A percentile compares a stretch with the other conserved stretches of the same genome.
phyloP scores from a whole-genome alignment of 1,140 invertebrate genomes.

The Xylocopa sonorina region DNA sequence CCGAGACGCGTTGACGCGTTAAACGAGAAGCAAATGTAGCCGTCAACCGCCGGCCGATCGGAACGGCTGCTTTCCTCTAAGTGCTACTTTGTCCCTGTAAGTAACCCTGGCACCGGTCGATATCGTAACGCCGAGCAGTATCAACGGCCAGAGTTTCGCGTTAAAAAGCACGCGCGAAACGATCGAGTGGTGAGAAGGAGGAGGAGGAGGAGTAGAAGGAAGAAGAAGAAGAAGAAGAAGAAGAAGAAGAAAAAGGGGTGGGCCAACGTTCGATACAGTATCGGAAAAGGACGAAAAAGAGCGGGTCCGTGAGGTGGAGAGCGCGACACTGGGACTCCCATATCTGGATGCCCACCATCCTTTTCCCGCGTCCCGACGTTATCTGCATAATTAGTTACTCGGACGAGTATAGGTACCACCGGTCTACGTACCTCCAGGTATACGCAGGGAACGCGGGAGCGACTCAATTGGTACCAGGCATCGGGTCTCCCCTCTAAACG shows the following conservation, averaged over 20 bases:
- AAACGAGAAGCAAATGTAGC: constrained; percentile 1
- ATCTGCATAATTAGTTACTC: constrained; percentile 78
- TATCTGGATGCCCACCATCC: constrained; percentile 67
- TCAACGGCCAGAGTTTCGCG: constrained; percentile 19
- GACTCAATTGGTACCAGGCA: constrained; percentile 71
- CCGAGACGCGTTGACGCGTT: background rate
- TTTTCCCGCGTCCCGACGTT: constrained; percentile 68
- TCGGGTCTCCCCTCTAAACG: background rate
- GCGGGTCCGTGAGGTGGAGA: constrained; percentile 42
- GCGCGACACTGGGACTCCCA: constrained; percentile 63
- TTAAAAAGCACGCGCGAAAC: constrained; percentile 35
- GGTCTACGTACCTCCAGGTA: too few relatives aligned
- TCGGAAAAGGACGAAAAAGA: constrained; percentile 54
- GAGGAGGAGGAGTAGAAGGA: too few relatives aligned
- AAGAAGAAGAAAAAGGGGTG: too few relatives aligned
- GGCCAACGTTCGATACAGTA: too few relatives aligned
- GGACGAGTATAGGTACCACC: too few relatives aligned
- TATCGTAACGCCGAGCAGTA: constrained; percentile 38
- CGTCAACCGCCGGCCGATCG: background rate
- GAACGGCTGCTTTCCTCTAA: background rate
- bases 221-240: too few relatives aligned
- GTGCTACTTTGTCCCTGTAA: constrained; percentile 24
- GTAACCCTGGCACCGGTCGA: constrained; percentile 9
- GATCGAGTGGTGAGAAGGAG: too few relatives aligned
- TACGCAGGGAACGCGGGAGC: constrained; percentile 66